Evolutionary conservation across 2,113 vertebrate genomes (phyloP).

Genomic region (Chionis minor): DNA sequence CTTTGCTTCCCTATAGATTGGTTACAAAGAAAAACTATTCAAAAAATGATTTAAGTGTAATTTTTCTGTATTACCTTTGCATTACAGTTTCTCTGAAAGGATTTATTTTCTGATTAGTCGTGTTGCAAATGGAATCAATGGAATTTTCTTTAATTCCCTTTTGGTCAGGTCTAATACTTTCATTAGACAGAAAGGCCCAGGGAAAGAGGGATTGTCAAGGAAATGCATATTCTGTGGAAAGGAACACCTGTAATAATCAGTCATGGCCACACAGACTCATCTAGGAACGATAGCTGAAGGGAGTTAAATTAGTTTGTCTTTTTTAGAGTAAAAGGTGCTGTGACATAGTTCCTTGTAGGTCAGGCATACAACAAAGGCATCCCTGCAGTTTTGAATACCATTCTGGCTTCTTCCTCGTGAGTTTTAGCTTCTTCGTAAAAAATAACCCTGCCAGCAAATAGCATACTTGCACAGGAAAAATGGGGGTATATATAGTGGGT

Average conservation of each 20-base stretch:
- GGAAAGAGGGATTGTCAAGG: background rate
- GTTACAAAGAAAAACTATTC: constrained; percentile 45
- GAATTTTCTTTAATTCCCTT: background rate
- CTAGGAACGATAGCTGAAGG: background rate
- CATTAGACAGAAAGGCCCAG: background rate
- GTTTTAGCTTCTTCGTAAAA: background rate
- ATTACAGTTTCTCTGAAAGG: background rate
- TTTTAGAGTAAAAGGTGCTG: background rate
- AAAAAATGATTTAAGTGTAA: background rate
- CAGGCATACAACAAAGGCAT: background rate
- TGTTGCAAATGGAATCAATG: background rate
- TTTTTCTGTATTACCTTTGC: background rate
- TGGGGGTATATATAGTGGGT: background rate
- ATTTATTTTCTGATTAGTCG: background rate
- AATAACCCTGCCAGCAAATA: background rate
- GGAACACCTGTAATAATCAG: background rate
- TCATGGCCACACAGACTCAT: background rate
- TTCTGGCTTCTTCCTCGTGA: background rate
- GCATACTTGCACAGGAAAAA: background rate
- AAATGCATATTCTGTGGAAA: background rate
- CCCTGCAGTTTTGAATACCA: background rate
- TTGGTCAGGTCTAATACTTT: background rate
- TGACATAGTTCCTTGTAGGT: background rate
- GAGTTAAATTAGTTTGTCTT: background rate
- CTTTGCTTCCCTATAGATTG: constrained; percentile 89